Conservation (phyloP, 2,113 vertebrate genomes). For the Crotalus tigris region DNA sequence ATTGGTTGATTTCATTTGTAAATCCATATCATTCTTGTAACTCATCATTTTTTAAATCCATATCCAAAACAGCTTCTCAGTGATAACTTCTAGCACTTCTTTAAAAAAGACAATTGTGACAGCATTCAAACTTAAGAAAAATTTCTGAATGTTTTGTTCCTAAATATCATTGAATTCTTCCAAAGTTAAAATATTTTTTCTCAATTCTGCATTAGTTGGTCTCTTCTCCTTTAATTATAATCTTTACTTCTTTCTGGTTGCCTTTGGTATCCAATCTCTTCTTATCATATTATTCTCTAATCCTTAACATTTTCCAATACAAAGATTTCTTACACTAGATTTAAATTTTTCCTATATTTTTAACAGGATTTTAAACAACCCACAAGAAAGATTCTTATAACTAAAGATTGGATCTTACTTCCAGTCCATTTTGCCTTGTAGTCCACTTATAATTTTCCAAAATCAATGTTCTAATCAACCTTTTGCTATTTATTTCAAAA, state of each 20-base stretch:
- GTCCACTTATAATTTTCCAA: background rate
- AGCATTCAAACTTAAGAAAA: background rate
- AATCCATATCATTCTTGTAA: background rate
- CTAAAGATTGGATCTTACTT: background rate
- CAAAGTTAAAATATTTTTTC: background rate
- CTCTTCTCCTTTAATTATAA: background rate
- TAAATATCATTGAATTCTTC: background rate
- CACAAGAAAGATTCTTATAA: background rate
- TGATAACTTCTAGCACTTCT: background rate
- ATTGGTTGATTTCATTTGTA: background rate
- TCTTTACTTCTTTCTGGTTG: background rate
- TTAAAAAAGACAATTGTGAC: background rate
- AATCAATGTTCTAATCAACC: background rate
- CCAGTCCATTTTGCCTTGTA: background rate
- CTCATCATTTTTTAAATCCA: background rate
- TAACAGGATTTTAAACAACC: background rate
- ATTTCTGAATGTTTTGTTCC: background rate
- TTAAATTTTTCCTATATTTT: background rate
- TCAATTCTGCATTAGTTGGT: background rate
- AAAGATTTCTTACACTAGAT: background rate
- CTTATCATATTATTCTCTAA: background rate
- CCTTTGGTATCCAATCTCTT: background rate
- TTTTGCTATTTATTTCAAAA: background rate
- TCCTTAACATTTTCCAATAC: background rate
- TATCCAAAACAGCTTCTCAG: background rate